phyloP scores from a whole-genome alignment of 1,140 invertebrate genomes.

The Eubasilissa regina region DNA sequence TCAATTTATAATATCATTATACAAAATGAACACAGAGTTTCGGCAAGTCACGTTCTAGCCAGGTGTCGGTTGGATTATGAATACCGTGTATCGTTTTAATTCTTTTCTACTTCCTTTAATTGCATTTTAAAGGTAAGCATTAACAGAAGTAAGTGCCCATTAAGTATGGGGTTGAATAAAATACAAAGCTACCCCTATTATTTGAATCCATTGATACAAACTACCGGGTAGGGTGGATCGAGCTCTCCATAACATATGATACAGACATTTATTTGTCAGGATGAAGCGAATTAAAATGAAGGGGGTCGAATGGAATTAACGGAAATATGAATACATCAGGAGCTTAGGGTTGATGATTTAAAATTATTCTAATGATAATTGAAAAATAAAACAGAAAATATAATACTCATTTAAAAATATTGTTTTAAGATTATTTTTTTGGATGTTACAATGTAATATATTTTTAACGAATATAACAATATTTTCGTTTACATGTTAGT shows the following conservation, averaged over 20 bases:
- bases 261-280: slow-evolving; percentile 35
- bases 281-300: slow-evolving; percentile 36
- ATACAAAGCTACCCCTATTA: slow-evolving; percentile 19
- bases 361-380: too few species aligned
- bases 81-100: slow-evolving; percentile 36
- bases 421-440: too few species aligned
- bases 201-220: slow-evolving; percentile 15
- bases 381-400: too few species aligned
- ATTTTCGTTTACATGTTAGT: too few species aligned
- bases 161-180: slow-evolving; percentile 40
- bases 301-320: slow-evolving; percentile 17
- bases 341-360: too few species aligned
- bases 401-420: too few species aligned
- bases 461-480: too few species aligned
- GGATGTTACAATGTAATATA: too few species aligned
- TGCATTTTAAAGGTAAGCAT: slow-evolving; percentile 44
- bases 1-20: not conserved
- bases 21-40: slow-evolving; percentile 2
- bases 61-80: slow-evolving; percentile 12
- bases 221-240: slow-evolving; percentile 3
- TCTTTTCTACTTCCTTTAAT: slow-evolving; percentile 31
- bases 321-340: slow-evolving; percentile 13
- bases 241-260: slow-evolving; percentile 26
- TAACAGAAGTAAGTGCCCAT: slow-evolving; percentile 36
- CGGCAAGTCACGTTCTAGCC: slow-evolving; percentile 33